A percentile compares a stretch with the other conserved stretches of the same genome.
These are phyloP conservation scores for Heliornis fulica DNA, from an alignment of 2,113 vertebrate species.

Conservation along the genomic window DNA sequence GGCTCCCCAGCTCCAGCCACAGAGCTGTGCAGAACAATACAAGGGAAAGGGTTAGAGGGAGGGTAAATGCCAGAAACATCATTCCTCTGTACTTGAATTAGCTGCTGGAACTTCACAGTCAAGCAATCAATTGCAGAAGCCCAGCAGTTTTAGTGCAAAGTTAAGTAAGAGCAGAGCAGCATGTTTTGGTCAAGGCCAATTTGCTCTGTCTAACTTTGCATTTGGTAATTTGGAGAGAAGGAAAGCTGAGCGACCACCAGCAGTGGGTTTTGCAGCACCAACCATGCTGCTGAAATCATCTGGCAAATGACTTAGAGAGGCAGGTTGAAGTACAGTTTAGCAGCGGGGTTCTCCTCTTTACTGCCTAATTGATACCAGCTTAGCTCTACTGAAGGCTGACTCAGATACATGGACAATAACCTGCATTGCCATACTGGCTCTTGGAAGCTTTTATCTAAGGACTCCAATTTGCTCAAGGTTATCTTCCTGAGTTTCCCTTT, in stretches of 20 bases:
- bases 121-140: background rate
- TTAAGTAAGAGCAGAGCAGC: background rate
- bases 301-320: background rate
- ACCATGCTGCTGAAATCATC: background rate
- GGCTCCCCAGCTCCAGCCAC: background rate
- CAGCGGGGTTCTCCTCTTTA: background rate
- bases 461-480: background rate
- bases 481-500: background rate
- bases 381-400: background rate
- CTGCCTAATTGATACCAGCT: background rate
- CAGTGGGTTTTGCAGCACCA: background rate
- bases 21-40: fast-evolving
- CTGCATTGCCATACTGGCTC: background rate
- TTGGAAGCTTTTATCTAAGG: background rate
- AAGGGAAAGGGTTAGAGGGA: background rate
- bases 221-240: background rate
- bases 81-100: background rate
- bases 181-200: background rate
- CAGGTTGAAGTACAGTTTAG: background rate
- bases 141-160: background rate
- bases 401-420: background rate
- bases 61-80: background rate
- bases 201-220: background rate
- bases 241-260: background rate
- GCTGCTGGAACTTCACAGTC: background rate